These are phyloP conservation scores for Onychorhynchus coronatus DNA, from an alignment of 2,113 vertebrate genomes.

Conservation along the genomic window DNA sequence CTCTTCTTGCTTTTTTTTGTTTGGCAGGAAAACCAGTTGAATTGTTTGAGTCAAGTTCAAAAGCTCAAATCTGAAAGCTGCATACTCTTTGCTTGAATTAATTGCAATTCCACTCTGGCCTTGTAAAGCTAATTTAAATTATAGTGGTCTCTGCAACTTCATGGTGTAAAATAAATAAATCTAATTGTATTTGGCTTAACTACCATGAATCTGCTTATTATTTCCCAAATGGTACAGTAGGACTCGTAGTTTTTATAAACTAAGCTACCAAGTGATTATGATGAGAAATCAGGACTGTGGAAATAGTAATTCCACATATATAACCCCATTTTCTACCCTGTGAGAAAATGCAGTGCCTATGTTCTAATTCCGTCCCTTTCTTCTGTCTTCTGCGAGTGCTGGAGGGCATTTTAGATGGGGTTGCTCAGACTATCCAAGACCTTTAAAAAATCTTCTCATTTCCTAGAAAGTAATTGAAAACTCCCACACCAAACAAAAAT, in stretches of 20 bases:
- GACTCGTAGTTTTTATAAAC: neutral
- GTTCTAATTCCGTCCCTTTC: neutral
- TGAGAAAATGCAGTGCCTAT: neutral
- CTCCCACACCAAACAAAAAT: conserved; percentile 8
- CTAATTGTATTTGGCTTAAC: neutral
- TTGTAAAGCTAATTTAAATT: conserved; percentile 12
- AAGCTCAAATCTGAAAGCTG: neutral
- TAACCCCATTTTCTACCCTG: neutral
- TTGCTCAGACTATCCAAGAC: neutral
- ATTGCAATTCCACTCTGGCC: neutral
- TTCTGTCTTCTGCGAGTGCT: neutral
- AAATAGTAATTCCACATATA: neutral
- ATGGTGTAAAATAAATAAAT: conserved; percentile 12
- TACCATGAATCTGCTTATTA: neutral
- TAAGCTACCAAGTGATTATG: neutral
- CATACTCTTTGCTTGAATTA: neutral
- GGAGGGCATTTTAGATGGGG: neutral
- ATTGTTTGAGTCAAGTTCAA: neutral
- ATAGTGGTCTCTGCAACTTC: neutral
- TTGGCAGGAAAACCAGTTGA: neutral
- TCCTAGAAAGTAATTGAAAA: conserved; percentile 32
- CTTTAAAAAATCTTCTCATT: neutral
- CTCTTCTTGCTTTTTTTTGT: neutral
- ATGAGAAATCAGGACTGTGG: neutral
- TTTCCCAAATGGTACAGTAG: neutral